Evolutionary conservation across 2,113 vertebrate species (phyloP), one percentile per base, ranked within the genome.

Genomic region (Macquaria australasica): DNA sequence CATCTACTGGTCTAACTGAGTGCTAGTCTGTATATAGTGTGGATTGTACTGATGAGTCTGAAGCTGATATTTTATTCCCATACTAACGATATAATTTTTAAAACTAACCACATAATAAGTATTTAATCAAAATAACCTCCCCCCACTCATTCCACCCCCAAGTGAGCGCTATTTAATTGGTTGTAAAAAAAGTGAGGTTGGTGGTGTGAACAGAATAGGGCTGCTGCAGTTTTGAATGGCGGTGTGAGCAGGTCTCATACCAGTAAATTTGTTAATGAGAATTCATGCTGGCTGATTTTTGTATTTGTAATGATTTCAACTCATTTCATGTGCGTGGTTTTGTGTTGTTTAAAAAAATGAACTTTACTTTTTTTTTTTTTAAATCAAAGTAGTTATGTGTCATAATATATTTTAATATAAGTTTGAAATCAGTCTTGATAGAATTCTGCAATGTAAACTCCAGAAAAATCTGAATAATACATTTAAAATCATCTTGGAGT

Each of bases 211-310:
- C 80, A 88, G 80, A 79, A 80, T 50, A 87, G 81, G 73, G 78
- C 85, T 58, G 89, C 84, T 86, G 85, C 72, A 75, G 90, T 85
- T 48, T 50, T 88, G 69, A 92, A 58, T 81, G 85, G 84, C 9
- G 87, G 88, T 87, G 86, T 92, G 94, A 96, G 95, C 95, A 81
- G 94, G 95, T 89, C 95, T 96, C 93, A 87, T 78, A 79, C 89
- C 85, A 50, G 67, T 77, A 39, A 43, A 86, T 77, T 37, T 79
- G 43, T 76, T 83, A 31, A 56, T 77, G 59, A 83, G 25, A 88
- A 64, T 82, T 79, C 72, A 84, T 85, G 56, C 59, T 71, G 45
- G 79, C 64, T 70, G 41, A 66, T 72, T 79, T 89, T 83, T 88
- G 56, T 76, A 75, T 86, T 81, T 88, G 73, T 76, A 71, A 72